Evolutionary conservation across 2,113 vertebrate genomes (phyloP).

Genomic region (Peromyscus leucopus): DNA sequence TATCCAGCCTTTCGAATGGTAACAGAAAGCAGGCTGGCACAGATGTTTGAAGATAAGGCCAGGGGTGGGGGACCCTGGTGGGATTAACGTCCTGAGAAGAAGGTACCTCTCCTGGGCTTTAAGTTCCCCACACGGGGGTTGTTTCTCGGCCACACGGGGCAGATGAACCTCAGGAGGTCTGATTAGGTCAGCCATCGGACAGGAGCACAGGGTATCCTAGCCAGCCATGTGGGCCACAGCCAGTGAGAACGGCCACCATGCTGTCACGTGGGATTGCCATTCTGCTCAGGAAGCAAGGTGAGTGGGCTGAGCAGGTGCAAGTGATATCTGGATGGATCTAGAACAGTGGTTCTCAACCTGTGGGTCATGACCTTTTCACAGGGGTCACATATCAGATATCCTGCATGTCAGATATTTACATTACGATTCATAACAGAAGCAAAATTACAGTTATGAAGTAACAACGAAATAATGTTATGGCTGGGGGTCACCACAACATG

Average conservation of each 20-base stretch:
- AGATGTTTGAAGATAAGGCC: background rate
- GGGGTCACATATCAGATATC: background rate
- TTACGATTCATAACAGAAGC: background rate
- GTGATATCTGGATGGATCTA: no score
- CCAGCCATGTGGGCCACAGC: background rate
- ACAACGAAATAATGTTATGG: background rate
- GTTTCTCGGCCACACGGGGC: background rate
- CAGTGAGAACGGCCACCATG: background rate
- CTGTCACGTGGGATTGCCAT: background rate
- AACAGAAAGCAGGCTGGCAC: background rate
- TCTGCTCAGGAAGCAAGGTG: background rate
- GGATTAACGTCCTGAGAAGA: background rate
- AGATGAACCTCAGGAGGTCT: background rate
- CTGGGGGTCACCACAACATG: background rate
- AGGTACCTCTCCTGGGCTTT: background rate
- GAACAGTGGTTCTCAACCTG: background rate
- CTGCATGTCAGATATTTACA: background rate
- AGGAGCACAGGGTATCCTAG: background rate
- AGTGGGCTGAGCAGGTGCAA: no score
- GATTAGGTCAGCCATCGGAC: background rate
- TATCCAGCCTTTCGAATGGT: background rate
- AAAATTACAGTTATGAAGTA: background rate
- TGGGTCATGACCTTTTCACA: background rate
- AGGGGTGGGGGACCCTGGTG: fast-evolving
- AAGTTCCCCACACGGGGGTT: background rate